Evolutionary conservation across 1,140 invertebrate genomes (phyloP).

Genomic region (Aphaenogaster floridana): DNA sequence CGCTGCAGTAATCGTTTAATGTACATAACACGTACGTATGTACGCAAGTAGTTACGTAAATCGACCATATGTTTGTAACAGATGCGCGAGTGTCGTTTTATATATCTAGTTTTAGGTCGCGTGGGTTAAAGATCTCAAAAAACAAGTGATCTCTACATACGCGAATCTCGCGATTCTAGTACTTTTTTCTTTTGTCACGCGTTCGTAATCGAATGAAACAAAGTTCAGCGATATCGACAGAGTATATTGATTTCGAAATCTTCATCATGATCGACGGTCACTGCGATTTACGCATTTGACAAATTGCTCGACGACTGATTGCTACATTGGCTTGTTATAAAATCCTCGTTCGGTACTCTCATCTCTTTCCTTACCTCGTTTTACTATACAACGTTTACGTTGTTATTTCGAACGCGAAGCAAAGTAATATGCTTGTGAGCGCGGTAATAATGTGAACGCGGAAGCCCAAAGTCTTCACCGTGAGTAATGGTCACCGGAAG

Average conservation of each 20-base stretch:
- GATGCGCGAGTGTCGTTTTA: constrained; percentile 8
- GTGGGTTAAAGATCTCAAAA: constrained; percentile 10
- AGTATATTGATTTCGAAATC: constrained; percentile 46
- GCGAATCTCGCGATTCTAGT: neutral
- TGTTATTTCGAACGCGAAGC: neutral
- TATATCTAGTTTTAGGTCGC: neutral
- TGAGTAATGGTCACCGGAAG: constrained; percentile 10
- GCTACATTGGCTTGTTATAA: neutral
- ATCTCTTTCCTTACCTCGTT: neutral
- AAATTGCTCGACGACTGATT: neutral
- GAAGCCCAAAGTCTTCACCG: neutral
- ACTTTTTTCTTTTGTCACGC: neutral
- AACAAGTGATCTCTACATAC: neutral
- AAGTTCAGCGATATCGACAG: constrained; percentile 32
- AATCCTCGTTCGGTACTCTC: neutral
- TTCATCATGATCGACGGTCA: neutral
- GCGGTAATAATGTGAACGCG: constrained; percentile 12
- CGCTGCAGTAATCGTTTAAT: neutral
- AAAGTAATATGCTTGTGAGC: neutral
- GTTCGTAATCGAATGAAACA: constrained; percentile 3
- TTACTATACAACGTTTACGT: neutral
- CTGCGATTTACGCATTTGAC: constrained; percentile 9
- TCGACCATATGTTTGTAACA: constrained; percentile 34
- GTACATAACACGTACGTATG: neutral
- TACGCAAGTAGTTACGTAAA: constrained; percentile 7